A percentile compares a stretch with the other conserved stretches of the same genome.
These are phyloP conservation scores for Peromyscus melanophrys DNA, from an alignment of 2,797 vertebrate genomes.

Conservation along the genomic window DNA sequence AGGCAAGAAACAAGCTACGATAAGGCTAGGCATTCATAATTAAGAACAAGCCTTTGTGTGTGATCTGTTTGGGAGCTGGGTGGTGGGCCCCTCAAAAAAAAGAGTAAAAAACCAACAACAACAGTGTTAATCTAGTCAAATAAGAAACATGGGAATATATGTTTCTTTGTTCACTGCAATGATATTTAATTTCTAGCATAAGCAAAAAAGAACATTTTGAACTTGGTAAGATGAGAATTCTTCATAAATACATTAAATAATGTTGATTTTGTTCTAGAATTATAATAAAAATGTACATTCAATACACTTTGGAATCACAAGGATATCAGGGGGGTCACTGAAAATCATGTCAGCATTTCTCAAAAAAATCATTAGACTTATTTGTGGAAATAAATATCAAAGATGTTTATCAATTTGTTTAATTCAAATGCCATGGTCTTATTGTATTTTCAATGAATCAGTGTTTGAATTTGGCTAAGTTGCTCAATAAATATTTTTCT, in stretches of 20 bases:
- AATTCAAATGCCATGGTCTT: background rate
- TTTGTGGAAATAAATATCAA: background rate
- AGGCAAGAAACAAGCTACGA: no score
- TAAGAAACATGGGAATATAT: background rate
- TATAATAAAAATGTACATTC: background rate
- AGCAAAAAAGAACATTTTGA: background rate
- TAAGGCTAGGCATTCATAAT: no score
- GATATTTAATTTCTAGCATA: background rate
- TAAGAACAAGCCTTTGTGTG: no score
- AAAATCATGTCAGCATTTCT: background rate
- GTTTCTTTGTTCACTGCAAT: background rate
- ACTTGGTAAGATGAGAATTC: background rate
- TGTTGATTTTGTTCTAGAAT: background rate
- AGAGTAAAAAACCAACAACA: no score
- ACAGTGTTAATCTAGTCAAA: background rate
- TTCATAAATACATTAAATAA: background rate
- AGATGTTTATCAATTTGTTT: background rate
- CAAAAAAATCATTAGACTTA: background rate
- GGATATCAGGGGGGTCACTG: accelerated
- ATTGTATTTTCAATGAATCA: background rate
- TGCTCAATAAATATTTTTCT: background rate
- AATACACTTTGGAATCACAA: background rate
- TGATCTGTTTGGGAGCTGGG: no score
- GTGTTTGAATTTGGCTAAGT: background rate
- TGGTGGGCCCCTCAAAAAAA: no score